Percentiles rank a stretch among this genome's conserved stretches.
These are phyloP conservation scores for Leptobrachium leishanense DNA, from an alignment of 2,113 vertebrate genomes.

Conservation along the genomic window DNA sequence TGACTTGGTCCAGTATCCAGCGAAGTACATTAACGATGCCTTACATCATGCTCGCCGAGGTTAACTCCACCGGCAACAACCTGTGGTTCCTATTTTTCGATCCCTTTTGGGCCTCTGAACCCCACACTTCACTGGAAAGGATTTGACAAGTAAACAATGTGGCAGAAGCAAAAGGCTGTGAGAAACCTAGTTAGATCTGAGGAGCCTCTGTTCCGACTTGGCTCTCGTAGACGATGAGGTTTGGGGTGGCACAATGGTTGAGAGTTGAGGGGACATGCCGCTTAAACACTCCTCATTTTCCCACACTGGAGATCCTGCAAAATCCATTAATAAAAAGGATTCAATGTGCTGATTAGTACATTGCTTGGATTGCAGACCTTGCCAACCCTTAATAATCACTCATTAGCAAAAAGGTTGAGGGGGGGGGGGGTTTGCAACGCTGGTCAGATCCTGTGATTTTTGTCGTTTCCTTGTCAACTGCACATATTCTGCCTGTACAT, in stretches of 20 bases:
- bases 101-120: neutral
- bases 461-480: constrained; percentile 24
- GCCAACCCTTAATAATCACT: constrained; percentile 37
- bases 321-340: constrained; percentile 30
- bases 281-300: constrained; percentile 36
- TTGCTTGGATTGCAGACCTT: constrained; percentile 20
- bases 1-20: no score
- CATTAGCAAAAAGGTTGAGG: constrained; percentile 27
- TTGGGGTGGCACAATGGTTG: constrained; percentile 30
- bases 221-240: constrained; percentile 27
- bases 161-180: constrained; percentile 33
- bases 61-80: neutral
- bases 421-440: neutral
- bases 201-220: constrained; percentile 41
- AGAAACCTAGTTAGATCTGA: constrained; percentile 31
- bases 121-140: constrained; percentile 30
- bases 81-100: constrained; percentile 6
- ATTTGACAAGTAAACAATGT: constrained; percentile 44
- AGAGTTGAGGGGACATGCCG: constrained; percentile 22
- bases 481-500: neutral
- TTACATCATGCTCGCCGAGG: neutral
- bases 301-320: constrained; percentile 42
- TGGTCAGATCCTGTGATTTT: neutral
- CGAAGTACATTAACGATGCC: no score
- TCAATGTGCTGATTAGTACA: constrained; percentile 29